Base-by-base conservation (phyloP, 2,113 vertebrate genomes). In the Cricetomys ansorgei region DNA sequence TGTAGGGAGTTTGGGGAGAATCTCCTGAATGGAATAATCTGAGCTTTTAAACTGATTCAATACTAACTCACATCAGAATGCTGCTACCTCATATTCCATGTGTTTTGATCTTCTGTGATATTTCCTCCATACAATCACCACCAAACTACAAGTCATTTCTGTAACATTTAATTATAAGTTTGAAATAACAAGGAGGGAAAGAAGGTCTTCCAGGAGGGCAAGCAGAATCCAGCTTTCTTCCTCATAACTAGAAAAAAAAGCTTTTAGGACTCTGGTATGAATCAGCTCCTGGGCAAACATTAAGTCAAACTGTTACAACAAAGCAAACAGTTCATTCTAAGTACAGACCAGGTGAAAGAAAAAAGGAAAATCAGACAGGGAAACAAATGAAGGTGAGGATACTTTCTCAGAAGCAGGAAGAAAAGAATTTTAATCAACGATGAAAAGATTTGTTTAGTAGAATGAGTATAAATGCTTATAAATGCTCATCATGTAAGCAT, bases 401-500 rank as follows among this genome's bases (percentile, higher is more conserved):
- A 16, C 16, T 48, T 73, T 10, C 50, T 80, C 5, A 77, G 55
- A 37, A 87, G 27, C 16, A 53, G 23, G 64, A 55, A 72, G 23
- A 55, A 48, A 83, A 86, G 27, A 64, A 16, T 37, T n/a, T 55
- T 85, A 88, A 55, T 92, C 29, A 88, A 86, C 1, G 67, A 62
- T 62, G 57, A 84, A 62, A 85, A 21, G 25, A 43, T 31, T 21
- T 65, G 17, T 21, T 85, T 48, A 65, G 59, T 0, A 64, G 17
- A 45, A 21, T 34, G 17, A 65, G 10, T 7, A 34, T 48, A 65
- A 21, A 40, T 97, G 23, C 69, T 95, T 95, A 0, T 86, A 72
- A 92, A 59, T 97, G 91, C 69, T 59, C 67, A 27, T 96, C 27
- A 69, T 93, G 37, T 89, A 94, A 75, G n/a, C 48, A 95, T 79